Evolutionary conservation across 2,113 vertebrate genomes (phyloP).

Genomic region (Vidua macroura): DNA sequence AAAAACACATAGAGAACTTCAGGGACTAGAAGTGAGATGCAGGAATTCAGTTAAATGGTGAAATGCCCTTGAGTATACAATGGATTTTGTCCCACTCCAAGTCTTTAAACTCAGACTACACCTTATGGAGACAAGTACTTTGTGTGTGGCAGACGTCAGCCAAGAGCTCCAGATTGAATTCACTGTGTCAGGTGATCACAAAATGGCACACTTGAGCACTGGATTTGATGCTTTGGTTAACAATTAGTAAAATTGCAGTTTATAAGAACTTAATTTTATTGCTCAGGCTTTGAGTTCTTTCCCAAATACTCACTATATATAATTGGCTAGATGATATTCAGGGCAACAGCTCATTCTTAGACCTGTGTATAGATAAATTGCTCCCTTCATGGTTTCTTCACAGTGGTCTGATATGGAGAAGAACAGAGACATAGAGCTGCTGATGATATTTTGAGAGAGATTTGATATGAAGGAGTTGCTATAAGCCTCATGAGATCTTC

Average conservation of each 20-base stretch:
- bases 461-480: neutral
- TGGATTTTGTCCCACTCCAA: neutral
- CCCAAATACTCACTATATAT: neutral
- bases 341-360: neutral
- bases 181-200: neutral
- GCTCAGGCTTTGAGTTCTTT: neutral
- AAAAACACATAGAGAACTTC: neutral
- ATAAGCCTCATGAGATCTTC: neutral
- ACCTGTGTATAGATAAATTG: neutral
- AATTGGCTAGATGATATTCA: neutral
- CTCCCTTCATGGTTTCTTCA: neutral
- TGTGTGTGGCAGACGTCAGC: neutral
- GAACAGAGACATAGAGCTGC: neutral
- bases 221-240: neutral
- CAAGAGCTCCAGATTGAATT: neutral
- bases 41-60: neutral
- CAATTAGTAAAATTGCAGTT: neutral
- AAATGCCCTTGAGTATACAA: neutral
- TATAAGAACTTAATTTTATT: neutral
- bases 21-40: neutral
- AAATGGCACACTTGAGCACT: neutral
- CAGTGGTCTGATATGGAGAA: neutral
- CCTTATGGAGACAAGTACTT: neutral
- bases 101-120: neutral
- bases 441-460: neutral